These are phyloP conservation scores for Akabosia matsudoensis DNA, from an alignment of 1,140 invertebrate genomes.

Conservation along the genomic window DNA sequence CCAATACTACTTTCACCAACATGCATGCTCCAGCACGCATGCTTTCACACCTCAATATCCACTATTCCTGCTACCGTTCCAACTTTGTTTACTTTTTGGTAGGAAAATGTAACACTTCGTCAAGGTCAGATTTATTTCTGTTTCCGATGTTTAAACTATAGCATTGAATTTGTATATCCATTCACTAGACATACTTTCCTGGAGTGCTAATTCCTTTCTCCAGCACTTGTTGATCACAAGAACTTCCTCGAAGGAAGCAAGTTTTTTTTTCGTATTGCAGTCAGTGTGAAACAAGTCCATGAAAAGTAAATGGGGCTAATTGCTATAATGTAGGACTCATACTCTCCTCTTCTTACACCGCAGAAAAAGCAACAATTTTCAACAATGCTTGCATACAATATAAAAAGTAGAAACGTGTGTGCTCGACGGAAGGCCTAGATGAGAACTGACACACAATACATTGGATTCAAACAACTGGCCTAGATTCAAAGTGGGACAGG, in stretches of 20 bases:
- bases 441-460: constrained; percentile 42
- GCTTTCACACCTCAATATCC: no score
- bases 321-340: constrained; percentile 15
- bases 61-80: no score
- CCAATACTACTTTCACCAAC: no score
- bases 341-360: background rate
- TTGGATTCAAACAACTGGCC: constrained; percentile 39
- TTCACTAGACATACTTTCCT: no score
- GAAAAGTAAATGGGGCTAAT: constrained; percentile 25
- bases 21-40: no score
- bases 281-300: constrained; percentile 12
- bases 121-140: no score
- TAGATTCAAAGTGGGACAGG: constrained; percentile 43
- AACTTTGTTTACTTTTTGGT: no score
- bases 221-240: background rate
- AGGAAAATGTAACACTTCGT: no score
- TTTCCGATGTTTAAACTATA: no score
- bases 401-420: constrained; percentile 23
- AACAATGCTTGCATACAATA: constrained; percentile 12
- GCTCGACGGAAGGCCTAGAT: constrained; percentile 37
- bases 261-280: background rate
- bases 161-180: no score
- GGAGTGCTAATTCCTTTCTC: background rate
- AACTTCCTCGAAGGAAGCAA: background rate
- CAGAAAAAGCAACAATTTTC: constrained; percentile 6